Conservation (phyloP, 2,888 invertebrate species). For the Iselma pallidipennis region DNA sequence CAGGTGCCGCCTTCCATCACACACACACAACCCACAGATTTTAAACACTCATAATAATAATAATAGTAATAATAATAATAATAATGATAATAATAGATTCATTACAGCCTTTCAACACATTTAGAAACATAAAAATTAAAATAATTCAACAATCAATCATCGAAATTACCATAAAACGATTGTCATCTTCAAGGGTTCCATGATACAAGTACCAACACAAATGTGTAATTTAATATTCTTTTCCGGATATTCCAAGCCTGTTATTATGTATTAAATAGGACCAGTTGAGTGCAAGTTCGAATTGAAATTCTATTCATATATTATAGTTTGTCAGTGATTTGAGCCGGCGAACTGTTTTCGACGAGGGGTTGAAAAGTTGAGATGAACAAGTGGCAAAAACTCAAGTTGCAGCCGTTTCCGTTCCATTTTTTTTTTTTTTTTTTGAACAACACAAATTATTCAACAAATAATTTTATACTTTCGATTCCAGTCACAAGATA, state of each 20-base stretch:
- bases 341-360: neutral
- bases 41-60: neutral
- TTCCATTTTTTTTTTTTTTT: neutral
- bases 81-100: neutral
- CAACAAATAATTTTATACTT: too few species aligned
- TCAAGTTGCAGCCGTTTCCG: slow-evolving; percentile 24
- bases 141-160: neutral
- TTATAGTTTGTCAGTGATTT: neutral
- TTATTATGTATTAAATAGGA: slow-evolving; percentile 38
- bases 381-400: slow-evolving; percentile 26
- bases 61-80: neutral
- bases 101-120: neutral
- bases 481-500: neutral
- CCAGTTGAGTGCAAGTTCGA: too few species aligned
- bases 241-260: slow-evolving; percentile 45
- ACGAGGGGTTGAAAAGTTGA: neutral
- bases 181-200: neutral
- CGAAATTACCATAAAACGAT: neutral
- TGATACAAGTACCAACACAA: slow-evolving; percentile 7
- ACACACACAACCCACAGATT: neutral
- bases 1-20: neutral
- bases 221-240: slow-evolving; percentile 42
- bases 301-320: too few species aligned
- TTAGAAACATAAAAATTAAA: neutral
- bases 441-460: too few species aligned